Evolutionary conservation across 2,888 invertebrate species (phyloP).

Genomic region (Eupithecia inturbata): DNA sequence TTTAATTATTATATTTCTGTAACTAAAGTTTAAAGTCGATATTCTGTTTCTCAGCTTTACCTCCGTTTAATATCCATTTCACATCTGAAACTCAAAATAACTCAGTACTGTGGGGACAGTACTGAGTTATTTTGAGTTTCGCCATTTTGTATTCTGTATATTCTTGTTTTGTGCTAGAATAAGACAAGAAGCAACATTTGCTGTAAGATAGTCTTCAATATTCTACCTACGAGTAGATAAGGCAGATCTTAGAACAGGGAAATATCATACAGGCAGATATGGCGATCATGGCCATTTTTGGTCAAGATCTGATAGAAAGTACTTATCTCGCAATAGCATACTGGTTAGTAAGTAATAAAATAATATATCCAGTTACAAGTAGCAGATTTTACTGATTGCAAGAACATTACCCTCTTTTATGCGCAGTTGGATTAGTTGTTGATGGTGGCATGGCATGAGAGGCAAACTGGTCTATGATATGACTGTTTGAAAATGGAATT

Average conservation of each 20-base stretch:
- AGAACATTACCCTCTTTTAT: constrained; percentile 12
- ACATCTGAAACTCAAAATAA: no score
- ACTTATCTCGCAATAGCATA: constrained; percentile 7
- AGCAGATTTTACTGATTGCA: constrained; percentile 24
- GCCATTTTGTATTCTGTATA: constrained; percentile 28
- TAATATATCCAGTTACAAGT: background rate
- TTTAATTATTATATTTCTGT: no score
- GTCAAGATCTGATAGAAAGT: constrained; percentile 28
- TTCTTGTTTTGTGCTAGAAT: constrained; percentile 27
- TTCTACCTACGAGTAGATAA: no score
- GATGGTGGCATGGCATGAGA: constrained; percentile 9
- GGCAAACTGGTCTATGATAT: background rate
- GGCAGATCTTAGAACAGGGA: no score
- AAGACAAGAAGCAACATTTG: background rate
- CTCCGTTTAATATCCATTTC: constrained; percentile 51
- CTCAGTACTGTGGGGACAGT: no score
- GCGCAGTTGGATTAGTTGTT: constrained; percentile 4
- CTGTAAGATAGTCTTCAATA: background rate
- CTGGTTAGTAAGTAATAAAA: constrained; percentile 4
- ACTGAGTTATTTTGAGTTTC: constrained; percentile 26
- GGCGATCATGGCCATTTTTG: no score
- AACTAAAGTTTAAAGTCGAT: background rate
- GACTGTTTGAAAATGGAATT: constrained; percentile 13
- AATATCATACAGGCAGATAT: no score
- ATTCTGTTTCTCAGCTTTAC: background rate